phyloP scores from a whole-genome alignment of 2,113 vertebrate genomes.

The Hippocampus barbouri region DNA sequence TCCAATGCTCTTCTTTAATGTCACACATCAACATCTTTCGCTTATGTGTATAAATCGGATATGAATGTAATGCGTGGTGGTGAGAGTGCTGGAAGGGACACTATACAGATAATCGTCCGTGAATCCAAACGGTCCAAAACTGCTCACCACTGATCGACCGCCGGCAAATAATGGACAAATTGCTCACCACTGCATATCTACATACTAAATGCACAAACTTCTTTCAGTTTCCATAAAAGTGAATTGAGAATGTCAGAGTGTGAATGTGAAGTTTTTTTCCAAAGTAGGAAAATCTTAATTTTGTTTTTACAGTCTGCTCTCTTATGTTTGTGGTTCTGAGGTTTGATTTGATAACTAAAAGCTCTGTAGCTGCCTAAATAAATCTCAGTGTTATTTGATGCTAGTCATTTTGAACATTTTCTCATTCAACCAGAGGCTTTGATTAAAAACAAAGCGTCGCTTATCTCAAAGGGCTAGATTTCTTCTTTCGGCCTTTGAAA shows the following conservation, averaged over 20 bases:
- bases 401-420: constrained; percentile 61
- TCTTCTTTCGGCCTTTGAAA: constrained; percentile 60
- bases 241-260: neutral
- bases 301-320: constrained; percentile 20
- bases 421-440: constrained; percentile 63
- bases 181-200: too few species aligned
- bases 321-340: constrained; percentile 27
- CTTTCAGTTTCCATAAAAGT: neutral
- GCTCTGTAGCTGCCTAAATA: constrained; percentile 38
- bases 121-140: too few species aligned
- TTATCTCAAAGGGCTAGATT: constrained; percentile 71
- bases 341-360: constrained; percentile 57
- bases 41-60: too few species aligned
- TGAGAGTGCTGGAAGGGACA: too few species aligned
- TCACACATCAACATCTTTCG: too few species aligned
- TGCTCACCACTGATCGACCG: too few species aligned
- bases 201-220: neutral
- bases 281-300: constrained; percentile 33
- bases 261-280: constrained; percentile 24
- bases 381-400: constrained; percentile 57
- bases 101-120: too few species aligned
- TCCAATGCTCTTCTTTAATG: too few species aligned
- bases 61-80: too few species aligned
- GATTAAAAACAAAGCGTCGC: constrained; percentile 67
- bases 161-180: too few species aligned